Conservation (phyloP, 53 echinoderm and acorn worm species). For the Arbacia lixula region DNA sequence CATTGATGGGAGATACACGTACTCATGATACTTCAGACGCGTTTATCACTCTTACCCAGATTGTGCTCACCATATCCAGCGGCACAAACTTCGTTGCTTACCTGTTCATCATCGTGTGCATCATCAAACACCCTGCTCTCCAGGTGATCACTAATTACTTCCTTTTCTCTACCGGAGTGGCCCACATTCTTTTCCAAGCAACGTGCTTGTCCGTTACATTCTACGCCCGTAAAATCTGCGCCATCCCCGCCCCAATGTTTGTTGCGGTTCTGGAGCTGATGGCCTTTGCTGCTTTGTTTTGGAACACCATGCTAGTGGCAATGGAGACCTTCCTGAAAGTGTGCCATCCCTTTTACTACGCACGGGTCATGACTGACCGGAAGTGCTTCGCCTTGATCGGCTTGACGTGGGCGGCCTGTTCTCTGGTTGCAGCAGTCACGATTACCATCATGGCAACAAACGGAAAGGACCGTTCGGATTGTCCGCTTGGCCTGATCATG, state of each 20-base stretch:
- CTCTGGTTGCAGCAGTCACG: neutral
- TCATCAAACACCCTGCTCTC: slow-evolving; percentile 8
- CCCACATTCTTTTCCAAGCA: slow-evolving; percentile 3
- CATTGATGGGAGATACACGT: too few species aligned
- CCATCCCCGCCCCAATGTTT: neutral
- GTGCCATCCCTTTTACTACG: slow-evolving; percentile 18
- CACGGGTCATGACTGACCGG: slow-evolving; percentile 4
- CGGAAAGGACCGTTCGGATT: neutral
- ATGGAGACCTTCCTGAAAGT: slow-evolving; percentile 31
- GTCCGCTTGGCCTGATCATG: neutral
- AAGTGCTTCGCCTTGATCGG: neutral
- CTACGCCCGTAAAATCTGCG: neutral
- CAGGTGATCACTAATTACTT: slow-evolving; percentile 26
- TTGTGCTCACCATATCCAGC: neutral
- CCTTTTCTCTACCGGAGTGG: slow-evolving; percentile 20
- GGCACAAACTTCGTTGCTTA: neutral
- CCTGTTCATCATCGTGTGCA: slow-evolving; percentile 24
- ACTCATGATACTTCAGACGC: too few species aligned
- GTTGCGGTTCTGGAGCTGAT: neutral
- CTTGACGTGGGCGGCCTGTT: neutral
- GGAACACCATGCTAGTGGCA: slow-evolving; percentile 10
- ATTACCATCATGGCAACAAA: too few species aligned
- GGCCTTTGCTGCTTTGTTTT: neutral
- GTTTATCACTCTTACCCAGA: neutral
- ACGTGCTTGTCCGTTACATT: neutral